Base-by-base conservation (phyloP, 2,797 vertebrate genomes). In the Lemur catta region DNA sequence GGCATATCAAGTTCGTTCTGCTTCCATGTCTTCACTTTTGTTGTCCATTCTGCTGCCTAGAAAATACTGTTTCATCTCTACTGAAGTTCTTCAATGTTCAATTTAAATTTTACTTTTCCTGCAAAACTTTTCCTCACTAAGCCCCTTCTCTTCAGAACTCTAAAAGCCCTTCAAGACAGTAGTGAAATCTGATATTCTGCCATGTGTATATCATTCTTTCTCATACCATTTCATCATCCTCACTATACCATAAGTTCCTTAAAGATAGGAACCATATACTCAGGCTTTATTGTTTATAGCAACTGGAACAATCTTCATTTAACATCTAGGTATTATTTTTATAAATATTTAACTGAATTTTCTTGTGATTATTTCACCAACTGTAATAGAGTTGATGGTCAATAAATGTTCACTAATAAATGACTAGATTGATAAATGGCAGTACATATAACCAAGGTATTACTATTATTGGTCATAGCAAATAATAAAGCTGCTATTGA, bases 301-400 rank as follows among this genome's bases (percentile, higher is more conserved):
- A 92, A 90, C 43, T 71, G 79, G 52, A 89, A 84, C 7, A 87
- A 93, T 38, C 76, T 92, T 96, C 61, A 72, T 43, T 82, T 89
- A 79, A 55, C 13, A 94, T 17, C n/a, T 81, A 41, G 35, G 26
- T 87, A 84, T 71, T 55, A 41, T 57, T 82, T 82, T 76, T 67
- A 82, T 92, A 87, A 91, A 65, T 78, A 69, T 10, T 33, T 57
- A 63, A 85, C 14, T 75, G 72, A 78, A 61, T 69, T 89, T 96
- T 94, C 76, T 92, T 89, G 41, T 72, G 50, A 89, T 84, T 90
- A 91, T 95, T 87, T 88, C 41, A 87, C 7, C 55, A 91, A 92
- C 2, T 78, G 14, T 35, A 52, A 84, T 69, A 81, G 84, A 24
- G 50, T 35, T 17, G 4, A 63, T 48, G 28, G 38, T 43, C 28